A percentile compares a stretch with the other conserved stretches of the same genome.
Evolutionary conservation across 2,113 vertebrate genomes (phyloP).

Genomic region (Aegotheles bennettii): DNA sequence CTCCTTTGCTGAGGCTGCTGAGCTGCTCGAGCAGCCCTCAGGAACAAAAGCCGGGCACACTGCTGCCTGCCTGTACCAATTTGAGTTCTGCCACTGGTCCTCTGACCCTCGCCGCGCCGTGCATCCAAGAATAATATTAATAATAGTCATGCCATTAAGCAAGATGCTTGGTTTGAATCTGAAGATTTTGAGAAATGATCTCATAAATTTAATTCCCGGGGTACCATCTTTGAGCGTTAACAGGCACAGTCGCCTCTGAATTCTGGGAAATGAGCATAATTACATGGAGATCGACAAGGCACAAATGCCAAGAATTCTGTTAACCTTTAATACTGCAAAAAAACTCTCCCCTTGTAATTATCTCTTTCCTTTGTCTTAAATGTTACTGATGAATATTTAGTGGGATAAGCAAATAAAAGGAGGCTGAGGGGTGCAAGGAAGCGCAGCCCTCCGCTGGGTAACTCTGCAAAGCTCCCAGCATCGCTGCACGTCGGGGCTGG

Average conservation of each 20-base stretch:
- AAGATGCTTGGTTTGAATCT: constrained; percentile 62
- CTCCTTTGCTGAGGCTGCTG: not conserved
- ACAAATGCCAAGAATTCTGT: constrained; percentile 84
- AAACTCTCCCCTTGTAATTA: constrained; percentile 79
- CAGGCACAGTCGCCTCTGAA: constrained; percentile 74
- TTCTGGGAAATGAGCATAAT: constrained; percentile 83
- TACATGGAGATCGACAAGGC: constrained; percentile 81
- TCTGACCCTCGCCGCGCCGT: constrained; percentile 31
- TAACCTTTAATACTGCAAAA: constrained; percentile 81
- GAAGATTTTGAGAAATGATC: constrained; percentile 71
- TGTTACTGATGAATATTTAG: constrained; percentile 81
- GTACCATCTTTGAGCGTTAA: constrained; percentile 73
- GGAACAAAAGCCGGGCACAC: not conserved
- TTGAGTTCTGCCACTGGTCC: constrained; percentile 30
- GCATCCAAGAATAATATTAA: constrained; percentile 74
- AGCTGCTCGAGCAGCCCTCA: not conserved
- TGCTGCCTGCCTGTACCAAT: not conserved
- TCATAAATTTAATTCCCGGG: constrained; percentile 80
- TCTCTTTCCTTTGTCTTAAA: constrained; percentile 81
- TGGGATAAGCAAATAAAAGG: constrained; percentile 71
- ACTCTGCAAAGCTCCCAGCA: not conserved
- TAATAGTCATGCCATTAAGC: constrained; percentile 68
- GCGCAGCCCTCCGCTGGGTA: not conserved
- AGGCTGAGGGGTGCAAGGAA: constrained; percentile 39
- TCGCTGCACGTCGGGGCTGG: not conserved